Base-by-base conservation (phyloP, 2,888 invertebrate species). In the Drosophila subquinaria region DNA sequence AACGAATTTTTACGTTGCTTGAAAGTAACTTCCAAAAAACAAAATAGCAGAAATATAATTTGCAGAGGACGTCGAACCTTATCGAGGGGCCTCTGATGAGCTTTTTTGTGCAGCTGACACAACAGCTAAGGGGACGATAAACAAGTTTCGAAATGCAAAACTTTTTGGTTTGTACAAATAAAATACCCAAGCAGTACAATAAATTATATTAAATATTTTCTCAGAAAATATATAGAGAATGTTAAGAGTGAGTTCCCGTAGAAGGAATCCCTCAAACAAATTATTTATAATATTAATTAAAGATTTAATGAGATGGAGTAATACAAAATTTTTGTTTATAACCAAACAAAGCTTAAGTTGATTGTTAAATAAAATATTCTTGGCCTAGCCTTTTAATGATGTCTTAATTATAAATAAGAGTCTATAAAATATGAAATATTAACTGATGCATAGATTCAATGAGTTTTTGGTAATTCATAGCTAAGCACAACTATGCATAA, bases 31-130 rank as follows among this genome's bases (percentile, higher is more conserved):
- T 43, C 20, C 2, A 23, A 20, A 11, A 43, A 43, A 43, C 43
- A 43, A 5, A 43, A 23, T 13, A 23, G 43, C 33, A 50, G 23
- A 27, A 40, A 59, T 3, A 8, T 40, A 51, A 40, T 45, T 53
- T 42, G 30, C 10, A 68, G 52, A 69, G 79, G 50, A 74, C 75
- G 27, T 63, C 79, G 75, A 76, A 74, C 75, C 9, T 47, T 17
- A 15, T 36, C 38, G 48, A 51, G 35, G 23, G 15, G 50, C 17
- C 33, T 43, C 23, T 15, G 11, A 35, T 43, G 40, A 17, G 52
- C n/a, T 65, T 55, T 40, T 53, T 23, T 59, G 20, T 35, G 40
- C 55, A 59, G 57, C 53, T 62, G 35, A 57, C 48, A 50, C 42
- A 61, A 42, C 50, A 40, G 33, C 70, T 33, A 51, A 50, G n/a